Evolutionary conservation across 2,888 invertebrate genomes (phyloP).

Genomic region (Eupithecia vulgata): DNA sequence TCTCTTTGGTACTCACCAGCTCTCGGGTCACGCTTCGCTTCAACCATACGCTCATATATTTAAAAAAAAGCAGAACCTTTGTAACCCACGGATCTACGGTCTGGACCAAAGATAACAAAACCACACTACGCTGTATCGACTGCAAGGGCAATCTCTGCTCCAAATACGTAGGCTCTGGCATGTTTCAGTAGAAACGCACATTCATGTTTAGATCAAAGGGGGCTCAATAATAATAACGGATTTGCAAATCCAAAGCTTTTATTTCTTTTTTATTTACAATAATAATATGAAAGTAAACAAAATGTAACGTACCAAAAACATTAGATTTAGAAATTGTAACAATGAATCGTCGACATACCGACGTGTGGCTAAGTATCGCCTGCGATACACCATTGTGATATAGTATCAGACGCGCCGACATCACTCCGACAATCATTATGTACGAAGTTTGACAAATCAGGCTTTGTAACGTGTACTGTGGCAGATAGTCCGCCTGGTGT

Average conservation of each 20-base stretch:
- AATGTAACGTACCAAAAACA: conserved; percentile 80
- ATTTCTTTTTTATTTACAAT: conserved; percentile 80
- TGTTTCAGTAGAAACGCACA: neutral
- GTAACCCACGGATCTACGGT: too few species aligned
- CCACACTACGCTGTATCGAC: too few species aligned
- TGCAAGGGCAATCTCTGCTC: too few species aligned
- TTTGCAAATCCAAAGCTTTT: conserved; percentile 82
- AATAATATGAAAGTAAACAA: conserved; percentile 83
- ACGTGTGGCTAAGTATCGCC: conserved; percentile 21
- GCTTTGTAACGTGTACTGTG: conserved; percentile 1
- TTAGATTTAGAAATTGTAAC: conserved; percentile 72
- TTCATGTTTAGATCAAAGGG: neutral
- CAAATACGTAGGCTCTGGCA: neutral
- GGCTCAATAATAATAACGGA: conserved; percentile 49
- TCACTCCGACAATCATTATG: neutral
- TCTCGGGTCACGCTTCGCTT: too few species aligned
- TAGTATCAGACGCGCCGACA: conserved; percentile 22
- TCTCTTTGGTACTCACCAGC: too few species aligned
- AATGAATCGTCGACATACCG: conserved; percentile 43
- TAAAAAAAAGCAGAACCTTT: too few species aligned
- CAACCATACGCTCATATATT: too few species aligned
- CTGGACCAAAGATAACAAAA: too few species aligned
- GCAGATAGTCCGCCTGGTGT: neutral
- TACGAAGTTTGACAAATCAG: neutral
- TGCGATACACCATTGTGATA: conserved; percentile 28